Conservation (phyloP, 1,140 invertebrate species). For the Odontomachus brunneus region DNA sequence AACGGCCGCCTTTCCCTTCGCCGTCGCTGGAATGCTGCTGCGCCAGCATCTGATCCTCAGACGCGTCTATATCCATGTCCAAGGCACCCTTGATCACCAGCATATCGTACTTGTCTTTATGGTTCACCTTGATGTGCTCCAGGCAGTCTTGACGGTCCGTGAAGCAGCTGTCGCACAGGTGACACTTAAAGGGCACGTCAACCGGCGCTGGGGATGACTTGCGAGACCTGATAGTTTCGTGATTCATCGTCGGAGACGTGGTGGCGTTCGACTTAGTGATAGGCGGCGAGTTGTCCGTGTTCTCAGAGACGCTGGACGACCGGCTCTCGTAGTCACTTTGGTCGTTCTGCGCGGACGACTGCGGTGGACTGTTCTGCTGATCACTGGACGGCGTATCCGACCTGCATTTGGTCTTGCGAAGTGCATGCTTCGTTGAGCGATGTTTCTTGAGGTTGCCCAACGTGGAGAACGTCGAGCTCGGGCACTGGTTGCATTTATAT, state of each 20-base stretch:
- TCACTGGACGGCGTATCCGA: constrained; percentile 81
- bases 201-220: constrained; percentile 77
- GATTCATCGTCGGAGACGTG: constrained; percentile 63
- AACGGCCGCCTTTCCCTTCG: constrained; percentile 88
- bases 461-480: constrained; percentile 94
- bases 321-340: constrained; percentile 84
- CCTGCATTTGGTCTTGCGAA: constrained; percentile 74
- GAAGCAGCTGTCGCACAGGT: constrained; percentile 95
- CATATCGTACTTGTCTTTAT: constrained; percentile 90
- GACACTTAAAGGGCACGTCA: constrained; percentile 95
- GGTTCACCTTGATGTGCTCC: constrained; percentile 91
- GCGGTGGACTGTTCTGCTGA: constrained; percentile 76
- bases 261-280: constrained; percentile 29
- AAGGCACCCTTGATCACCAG: constrained; percentile 92
- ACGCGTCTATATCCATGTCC: constrained; percentile 85
- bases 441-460: constrained; percentile 92
- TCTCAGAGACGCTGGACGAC: constrained; percentile 80
- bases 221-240: constrained; percentile 62
- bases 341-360: constrained; percentile 79
- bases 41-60: constrained; percentile 82
- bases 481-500: constrained; percentile 93
- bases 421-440: constrained; percentile 89
- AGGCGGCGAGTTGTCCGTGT: constrained; percentile 64
- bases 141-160: constrained; percentile 91
- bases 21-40: constrained; percentile 84